Evolutionary conservation across 2,888 invertebrate genomes (phyloP).

Genomic region (Parnassius mnemosyne): DNA sequence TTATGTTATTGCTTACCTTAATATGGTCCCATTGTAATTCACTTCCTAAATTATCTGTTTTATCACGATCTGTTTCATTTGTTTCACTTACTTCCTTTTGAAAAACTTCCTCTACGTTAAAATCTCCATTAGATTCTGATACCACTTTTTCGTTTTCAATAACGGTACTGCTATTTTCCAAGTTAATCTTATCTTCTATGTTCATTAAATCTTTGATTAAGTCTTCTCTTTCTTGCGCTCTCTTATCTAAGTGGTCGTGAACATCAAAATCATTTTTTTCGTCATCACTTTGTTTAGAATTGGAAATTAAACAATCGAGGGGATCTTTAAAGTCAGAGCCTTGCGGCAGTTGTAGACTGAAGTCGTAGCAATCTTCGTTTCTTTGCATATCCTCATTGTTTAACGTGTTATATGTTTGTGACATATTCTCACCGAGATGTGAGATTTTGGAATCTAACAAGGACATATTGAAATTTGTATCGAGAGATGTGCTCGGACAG

Average conservation of each 20-base stretch:
- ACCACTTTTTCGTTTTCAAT: constrained; percentile 37
- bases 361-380: constrained; percentile 69
- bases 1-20: constrained; percentile 12
- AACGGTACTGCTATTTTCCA: constrained; percentile 39
- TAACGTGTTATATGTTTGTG: constrained; percentile 56
- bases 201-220: constrained; percentile 73
- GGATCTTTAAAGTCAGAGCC: constrained; percentile 63
- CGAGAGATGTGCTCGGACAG: constrained; percentile 65
- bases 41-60: constrained; percentile 6
- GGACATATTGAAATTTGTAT: constrained; percentile 67
- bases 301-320: constrained; percentile 66
- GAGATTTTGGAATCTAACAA: constrained; percentile 62
- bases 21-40: constrained; percentile 35
- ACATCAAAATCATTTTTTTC: constrained; percentile 48
- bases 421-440: constrained; percentile 56
- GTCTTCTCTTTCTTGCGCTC: constrained; percentile 61
- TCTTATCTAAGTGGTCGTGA: constrained; percentile 47
- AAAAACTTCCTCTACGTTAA: constrained; percentile 26
- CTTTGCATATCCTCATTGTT: constrained; percentile 63
- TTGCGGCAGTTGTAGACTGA: constrained; percentile 62
- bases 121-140: constrained; percentile 23
- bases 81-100: constrained; percentile 20
- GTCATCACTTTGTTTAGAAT: constrained; percentile 56
- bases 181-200: constrained; percentile 63
- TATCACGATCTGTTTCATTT: constrained; percentile 6